These are phyloP conservation scores for Huso huso DNA, from an alignment of 2,797 vertebrate species.

Conservation along the genomic window DNA sequence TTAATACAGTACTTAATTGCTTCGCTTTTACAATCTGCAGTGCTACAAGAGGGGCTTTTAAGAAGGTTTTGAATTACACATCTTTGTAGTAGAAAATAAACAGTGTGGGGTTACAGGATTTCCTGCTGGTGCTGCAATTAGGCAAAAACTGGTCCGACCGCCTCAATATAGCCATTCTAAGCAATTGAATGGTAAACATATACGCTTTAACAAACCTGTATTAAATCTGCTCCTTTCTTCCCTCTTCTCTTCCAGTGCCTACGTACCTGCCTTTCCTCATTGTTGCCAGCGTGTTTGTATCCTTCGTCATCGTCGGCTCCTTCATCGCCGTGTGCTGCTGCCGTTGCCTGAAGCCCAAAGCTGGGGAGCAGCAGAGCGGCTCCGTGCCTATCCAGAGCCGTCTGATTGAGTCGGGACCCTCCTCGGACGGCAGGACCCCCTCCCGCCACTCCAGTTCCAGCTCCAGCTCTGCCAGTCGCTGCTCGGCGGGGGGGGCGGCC, in stretches of 20 bases:
- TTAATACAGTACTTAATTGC: slow-evolving; percentile 2
- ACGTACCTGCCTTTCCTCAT: slow-evolving; percentile 53
- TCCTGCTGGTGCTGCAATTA: too few species aligned
- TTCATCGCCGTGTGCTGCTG: slow-evolving; percentile 49
- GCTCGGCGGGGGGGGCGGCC: slow-evolving; percentile 1
- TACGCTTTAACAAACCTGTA: background rate
- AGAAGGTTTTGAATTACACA: slow-evolving; percentile 6
- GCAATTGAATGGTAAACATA: too few species aligned
- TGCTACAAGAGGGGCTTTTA: background rate
- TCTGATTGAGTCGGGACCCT: slow-evolving; percentile 39
- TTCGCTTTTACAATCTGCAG: background rate
- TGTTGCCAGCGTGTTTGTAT: slow-evolving; percentile 42
- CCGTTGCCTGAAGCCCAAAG: slow-evolving; percentile 40
- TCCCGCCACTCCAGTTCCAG: slow-evolving; percentile 39
- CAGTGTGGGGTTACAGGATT: background rate
- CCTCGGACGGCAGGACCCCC: slow-evolving; percentile 34
- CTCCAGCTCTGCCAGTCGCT: slow-evolving; percentile 30
- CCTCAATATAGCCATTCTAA: too few species aligned
- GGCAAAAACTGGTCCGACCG: too few species aligned
- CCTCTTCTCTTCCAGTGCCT: slow-evolving; percentile 35
- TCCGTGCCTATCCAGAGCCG: slow-evolving; percentile 35
- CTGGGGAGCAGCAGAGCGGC: slow-evolving; percentile 22
- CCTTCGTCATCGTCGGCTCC: slow-evolving; percentile 37
- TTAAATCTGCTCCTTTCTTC: background rate
- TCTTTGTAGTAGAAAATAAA: background rate